Evolutionary conservation across 1,140 invertebrate genomes (phyloP).

Genomic region (Andricus grossulariae): DNA sequence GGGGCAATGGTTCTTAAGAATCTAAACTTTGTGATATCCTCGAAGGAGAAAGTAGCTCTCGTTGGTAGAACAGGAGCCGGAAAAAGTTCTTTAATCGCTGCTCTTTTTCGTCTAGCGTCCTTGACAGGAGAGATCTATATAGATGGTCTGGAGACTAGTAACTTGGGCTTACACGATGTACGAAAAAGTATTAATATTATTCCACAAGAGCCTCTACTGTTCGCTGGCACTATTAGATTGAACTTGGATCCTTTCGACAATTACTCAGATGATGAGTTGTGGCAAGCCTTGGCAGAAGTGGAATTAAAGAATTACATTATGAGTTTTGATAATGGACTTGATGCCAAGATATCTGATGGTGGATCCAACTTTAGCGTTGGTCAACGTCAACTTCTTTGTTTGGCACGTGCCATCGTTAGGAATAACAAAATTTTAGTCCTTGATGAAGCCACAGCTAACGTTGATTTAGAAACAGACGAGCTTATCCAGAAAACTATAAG

Average conservation of each 20-base stretch:
- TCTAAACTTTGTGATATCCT: slow-evolving; percentile 63
- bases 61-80: slow-evolving; percentile 75
- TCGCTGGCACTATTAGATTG: slow-evolving; percentile 78
- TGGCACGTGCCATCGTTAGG: too few species aligned
- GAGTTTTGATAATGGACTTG: slow-evolving; percentile 75
- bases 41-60: slow-evolving; percentile 72
- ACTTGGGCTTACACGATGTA: slow-evolving; percentile 78
- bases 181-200: slow-evolving; percentile 81
- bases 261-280: slow-evolving; percentile 68
- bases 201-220: slow-evolving; percentile 83
- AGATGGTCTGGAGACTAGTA: slow-evolving; percentile 76
- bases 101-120: slow-evolving; percentile 64
- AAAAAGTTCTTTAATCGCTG: slow-evolving; percentile 69
- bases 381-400: slow-evolving; percentile 87
- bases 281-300: too few species aligned
- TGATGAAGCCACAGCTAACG: slow-evolving; percentile 85
- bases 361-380: slow-evolving; percentile 91
- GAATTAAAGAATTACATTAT: slow-evolving; percentile 78
- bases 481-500: slow-evolving; percentile 86
- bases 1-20: slow-evolving; percentile 44
- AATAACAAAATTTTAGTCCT: slow-evolving; percentile 85
- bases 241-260: slow-evolving; percentile 82
- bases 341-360: too few species aligned
- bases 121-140: slow-evolving; percentile 74
- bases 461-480: slow-evolving; percentile 83